phyloP scores from a whole-genome alignment of 2,797 vertebrate genomes.

The Syncerus caffer region DNA sequence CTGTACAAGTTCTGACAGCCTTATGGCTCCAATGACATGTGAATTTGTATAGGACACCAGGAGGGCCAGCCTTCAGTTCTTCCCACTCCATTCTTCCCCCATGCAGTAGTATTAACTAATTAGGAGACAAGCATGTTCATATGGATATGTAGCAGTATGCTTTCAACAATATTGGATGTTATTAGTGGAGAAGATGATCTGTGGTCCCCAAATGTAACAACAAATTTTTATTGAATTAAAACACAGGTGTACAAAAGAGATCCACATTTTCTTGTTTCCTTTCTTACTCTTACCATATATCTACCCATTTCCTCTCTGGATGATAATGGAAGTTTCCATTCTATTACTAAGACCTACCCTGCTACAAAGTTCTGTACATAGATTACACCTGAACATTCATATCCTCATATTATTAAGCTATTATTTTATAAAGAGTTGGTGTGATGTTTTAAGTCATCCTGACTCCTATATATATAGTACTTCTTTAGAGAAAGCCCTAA shows the following conservation, averaged over 20 bases:
- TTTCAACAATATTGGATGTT: background rate
- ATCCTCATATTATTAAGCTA: background rate
- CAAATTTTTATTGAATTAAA: background rate
- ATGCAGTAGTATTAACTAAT: background rate
- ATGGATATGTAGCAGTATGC: background rate
- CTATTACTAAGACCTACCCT: accelerated
- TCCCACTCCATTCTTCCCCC: background rate
- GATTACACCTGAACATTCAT: background rate
- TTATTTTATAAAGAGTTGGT: background rate
- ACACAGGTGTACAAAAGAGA: background rate
- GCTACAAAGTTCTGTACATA: background rate
- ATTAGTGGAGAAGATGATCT: background rate
- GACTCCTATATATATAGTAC: background rate
- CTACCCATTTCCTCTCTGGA: background rate
- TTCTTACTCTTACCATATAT: background rate
- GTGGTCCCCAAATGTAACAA: background rate
- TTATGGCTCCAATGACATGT: background rate
- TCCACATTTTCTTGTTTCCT: background rate
- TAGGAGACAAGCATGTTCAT: background rate
- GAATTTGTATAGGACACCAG: background rate
- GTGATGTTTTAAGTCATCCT: background rate
- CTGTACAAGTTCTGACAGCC: background rate
- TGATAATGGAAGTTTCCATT: background rate
- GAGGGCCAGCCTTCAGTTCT: background rate
- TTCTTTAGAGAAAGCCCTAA: background rate